A percentile compares a stretch with the other conserved stretches of the same genome.
These are phyloP conservation scores for Anguilla megastoma DNA, from an alignment of 2,797 vertebrate genomes.

Conservation along the genomic window DNA sequence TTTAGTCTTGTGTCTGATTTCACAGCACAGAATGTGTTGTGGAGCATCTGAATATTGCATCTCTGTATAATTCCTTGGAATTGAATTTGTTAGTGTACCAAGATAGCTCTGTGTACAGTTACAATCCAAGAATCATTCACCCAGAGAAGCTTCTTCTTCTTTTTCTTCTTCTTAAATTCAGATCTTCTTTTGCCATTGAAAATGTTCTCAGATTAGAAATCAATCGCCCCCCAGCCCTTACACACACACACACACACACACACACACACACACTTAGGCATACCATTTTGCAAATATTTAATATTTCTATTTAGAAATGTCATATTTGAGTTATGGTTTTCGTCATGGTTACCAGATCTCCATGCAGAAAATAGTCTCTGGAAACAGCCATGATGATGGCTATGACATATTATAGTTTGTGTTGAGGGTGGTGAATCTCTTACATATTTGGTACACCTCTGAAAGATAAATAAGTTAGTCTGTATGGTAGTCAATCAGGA, in stretches of 20 bases:
- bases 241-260: too few species aligned
- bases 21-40: slow-evolving; percentile 1
- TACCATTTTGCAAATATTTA: neutral
- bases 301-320: neutral
- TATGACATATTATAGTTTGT: neutral
- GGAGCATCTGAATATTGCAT: neutral
- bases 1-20: slow-evolving; percentile 20
- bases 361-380: neutral
- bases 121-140: neutral
- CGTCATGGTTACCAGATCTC: neutral
- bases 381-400: neutral
- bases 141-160: neutral
- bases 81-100: neutral
- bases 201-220: too few species aligned
- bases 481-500: neutral
- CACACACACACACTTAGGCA: neutral
- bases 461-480: neutral
- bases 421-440: neutral
- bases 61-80: slow-evolving; percentile 8
- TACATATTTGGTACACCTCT: neutral
- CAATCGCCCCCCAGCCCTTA: too few species aligned
- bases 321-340: neutral
- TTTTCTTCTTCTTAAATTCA: neutral
- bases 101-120: neutral
- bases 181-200: neutral